Base-by-base conservation (phyloP, 2,113 vertebrate genomes). In the Lutjanus erythropterus region DNA sequence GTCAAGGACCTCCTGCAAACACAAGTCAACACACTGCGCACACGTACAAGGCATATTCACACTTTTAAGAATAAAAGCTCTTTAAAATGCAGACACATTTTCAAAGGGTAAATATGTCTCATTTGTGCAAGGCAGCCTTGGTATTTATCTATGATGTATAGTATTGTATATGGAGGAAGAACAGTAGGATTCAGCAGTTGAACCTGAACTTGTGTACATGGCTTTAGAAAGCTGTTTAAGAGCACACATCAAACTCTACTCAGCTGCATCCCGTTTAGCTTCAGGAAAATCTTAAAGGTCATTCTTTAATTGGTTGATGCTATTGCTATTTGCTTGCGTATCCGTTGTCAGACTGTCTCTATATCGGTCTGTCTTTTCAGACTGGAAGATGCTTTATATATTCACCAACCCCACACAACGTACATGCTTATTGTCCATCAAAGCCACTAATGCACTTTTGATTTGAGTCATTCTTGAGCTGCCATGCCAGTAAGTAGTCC, bases 371-470 rank as follows among this genome's bases (percentile, higher is more conserved):
- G 41, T 59, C 55, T 67, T 65, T 73, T 81, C 60, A 80, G 49
- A 14, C 23, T 21, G 25, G 9, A 0, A 64, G 12, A 55, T 44
- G 9, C 53, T 74, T 81, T 42, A 61, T 70, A 42, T 62, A 60
- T 86, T 75, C 80, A 66, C 56, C 19, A 49, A n/a, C 14, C 44
- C 64, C 46, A 49, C 66, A 58, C 50, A 80, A 64, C 60, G 58
- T 49, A 19, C 61, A 81, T 42, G 56, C 85, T 65, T 59, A 75
- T 76, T 85, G 79, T 81, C 81, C 79, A 83, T 93, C 72, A 86
- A 72, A 87, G 19, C 46, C 35, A 56, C 71, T 91, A 84, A 88
- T 89, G 79, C 75, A 89, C 77, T 81, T 92, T 87, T 83, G 73
- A 89, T 89, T 81, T 72, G 68, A 86, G 80, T 90, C 81, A 67